phyloP scores from a whole-genome alignment of 2,113 vertebrate genomes.

The Crotalus tigris region DNA sequence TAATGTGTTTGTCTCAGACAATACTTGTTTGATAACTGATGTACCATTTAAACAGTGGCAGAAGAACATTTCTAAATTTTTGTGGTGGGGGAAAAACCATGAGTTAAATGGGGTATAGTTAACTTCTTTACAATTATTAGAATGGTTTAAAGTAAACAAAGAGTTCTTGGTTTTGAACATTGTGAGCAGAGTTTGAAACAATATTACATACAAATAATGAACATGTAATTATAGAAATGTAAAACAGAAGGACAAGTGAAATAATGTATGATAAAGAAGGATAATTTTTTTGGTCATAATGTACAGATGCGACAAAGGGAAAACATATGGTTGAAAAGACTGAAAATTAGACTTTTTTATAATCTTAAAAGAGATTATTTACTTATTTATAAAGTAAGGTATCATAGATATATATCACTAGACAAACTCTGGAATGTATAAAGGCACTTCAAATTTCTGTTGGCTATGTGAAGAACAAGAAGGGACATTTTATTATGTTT shows the following conservation, averaged over 20 bases:
- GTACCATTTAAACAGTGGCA: background rate
- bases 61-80: background rate
- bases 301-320: background rate
- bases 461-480: background rate
- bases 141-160: background rate
- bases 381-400: background rate
- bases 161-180: background rate
- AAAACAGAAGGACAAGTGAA: background rate
- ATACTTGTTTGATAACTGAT: background rate
- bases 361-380: background rate
- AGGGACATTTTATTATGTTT: background rate
- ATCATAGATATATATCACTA: background rate
- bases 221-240: background rate
- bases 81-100: background rate
- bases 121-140: background rate
- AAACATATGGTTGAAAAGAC: background rate
- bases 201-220: background rate
- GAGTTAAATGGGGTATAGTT: background rate
- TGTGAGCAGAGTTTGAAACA: background rate
- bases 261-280: background rate
- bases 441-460: background rate
- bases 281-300: background rate
- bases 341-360: background rate
- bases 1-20: background rate
- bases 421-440: background rate